These are phyloP conservation scores for Numenius phaeopus DNA, from an alignment of 2,797 vertebrate genomes.

Conservation along the genomic window DNA sequence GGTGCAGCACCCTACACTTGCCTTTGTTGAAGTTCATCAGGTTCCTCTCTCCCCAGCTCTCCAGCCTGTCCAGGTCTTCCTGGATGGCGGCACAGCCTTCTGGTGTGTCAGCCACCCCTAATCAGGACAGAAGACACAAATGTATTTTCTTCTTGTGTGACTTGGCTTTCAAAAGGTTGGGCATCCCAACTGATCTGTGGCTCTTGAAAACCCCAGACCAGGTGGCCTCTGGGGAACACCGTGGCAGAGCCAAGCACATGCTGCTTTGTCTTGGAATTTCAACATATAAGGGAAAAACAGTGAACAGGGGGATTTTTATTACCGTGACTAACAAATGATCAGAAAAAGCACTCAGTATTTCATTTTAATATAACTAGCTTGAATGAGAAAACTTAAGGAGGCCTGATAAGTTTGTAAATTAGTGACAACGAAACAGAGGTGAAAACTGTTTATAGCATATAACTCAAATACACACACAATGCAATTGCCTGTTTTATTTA, in stretches of 20 bases:
- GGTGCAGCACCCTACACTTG: too few species aligned
- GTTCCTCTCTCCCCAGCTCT: too few species aligned
- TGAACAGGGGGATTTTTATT: not conserved
- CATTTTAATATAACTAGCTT: not conserved
- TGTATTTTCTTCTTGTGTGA: not conserved
- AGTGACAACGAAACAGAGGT: not conserved
- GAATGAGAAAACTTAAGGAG: not conserved
- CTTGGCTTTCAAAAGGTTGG: not conserved
- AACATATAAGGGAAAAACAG: not conserved
- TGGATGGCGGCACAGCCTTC: too few species aligned
- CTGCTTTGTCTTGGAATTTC: not conserved
- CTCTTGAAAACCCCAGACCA: not conserved
- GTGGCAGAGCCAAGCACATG: not conserved
- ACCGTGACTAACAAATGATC: not conserved
- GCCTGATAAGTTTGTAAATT: not conserved
- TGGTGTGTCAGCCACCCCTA: not conserved
- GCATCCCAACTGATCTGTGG: not conserved
- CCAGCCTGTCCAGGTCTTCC: too few species aligned
- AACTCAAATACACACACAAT: conserved; percentile 75
- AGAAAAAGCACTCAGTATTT: not conserved
- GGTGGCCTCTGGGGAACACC: not conserved
- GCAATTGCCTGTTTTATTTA: conserved; percentile 93
- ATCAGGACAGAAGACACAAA: not conserved
- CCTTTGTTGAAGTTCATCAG: too few species aligned
- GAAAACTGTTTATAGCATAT: not conserved